Evolutionary conservation across 2,797 vertebrate species (phyloP), one percentile per base, ranked within the genome.

Genomic region (Lagorchestes hirsutus): DNA sequence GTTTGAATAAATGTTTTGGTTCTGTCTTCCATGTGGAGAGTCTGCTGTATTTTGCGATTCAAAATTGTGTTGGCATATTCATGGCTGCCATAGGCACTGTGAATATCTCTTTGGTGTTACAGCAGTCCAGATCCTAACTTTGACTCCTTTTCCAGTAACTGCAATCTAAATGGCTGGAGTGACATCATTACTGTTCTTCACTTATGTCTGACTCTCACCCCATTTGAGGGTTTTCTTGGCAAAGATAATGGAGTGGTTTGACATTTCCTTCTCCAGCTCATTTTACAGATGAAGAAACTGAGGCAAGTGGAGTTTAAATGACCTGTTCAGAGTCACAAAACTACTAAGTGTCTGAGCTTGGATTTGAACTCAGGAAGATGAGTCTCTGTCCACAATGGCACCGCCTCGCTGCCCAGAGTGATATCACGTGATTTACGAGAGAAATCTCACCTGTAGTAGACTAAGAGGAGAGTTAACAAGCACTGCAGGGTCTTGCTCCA

Each of bases 331-430:
- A 2, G n/a, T 22, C 8, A 22, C n/a, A 46, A 6, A 82, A 4
- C 62, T n/a, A 22, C 18, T 40, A 40, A 82, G 18, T 82, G n/a
- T 40, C n/a, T 82, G n/a, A 10, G n/a, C 5, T n/a, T 46, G 18
- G 18, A 46, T 82, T 82, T 82, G 67, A 82, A 82, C n/a, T 82
- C 67, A 10, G 6, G n/a, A 82, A 40, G n/a, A 82, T 40, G 18
- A 74, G 62, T 82, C n/a, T 46, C 67, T 40, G 18, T n/a, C 34
- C 34, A 74, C 4, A 40, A 40, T 40, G 34, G 59, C 59, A 67
- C 67, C 91, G 95, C 93, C 13, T 16, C 31, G 93, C 28, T 54
- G 93, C 27, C 55, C 57, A 82, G 93, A 55, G 28, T 93, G 82
- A 10, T 13, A 94, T 93, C 55, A 82, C 5, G 67, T 52, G 34